Evolutionary conservation across 2,113 vertebrate species (phyloP), one percentile per base, ranked within the genome.

Genomic region (Vidua macroura): DNA sequence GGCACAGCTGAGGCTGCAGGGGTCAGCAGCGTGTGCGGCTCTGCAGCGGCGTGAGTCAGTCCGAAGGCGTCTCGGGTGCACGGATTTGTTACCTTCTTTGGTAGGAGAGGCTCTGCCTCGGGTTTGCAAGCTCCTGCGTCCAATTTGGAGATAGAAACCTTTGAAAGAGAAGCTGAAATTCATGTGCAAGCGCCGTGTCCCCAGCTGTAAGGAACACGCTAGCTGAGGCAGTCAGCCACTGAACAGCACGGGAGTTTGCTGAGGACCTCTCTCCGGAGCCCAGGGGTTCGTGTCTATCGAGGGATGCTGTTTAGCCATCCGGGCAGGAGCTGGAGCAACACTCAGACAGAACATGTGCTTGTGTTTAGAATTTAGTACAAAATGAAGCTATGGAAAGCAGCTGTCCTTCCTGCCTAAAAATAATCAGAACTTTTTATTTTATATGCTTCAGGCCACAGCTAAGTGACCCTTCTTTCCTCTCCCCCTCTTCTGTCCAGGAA

Each of bases 221-320:
- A 1, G 1, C 60, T 15, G 1, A 43, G 11, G 7, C 49, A 31
- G 16, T 16, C 55, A 23, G 46, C 52, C 33, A 0, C 30, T 9
- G 3, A 28, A 2, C 18, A 48, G 30, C 2, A 0, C 2, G 31
- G 12, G 59, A 23, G 31, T 44, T 51, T 56, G 64, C 28, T 1
- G 25, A n/a, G 46, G 11, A 21, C 2, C 1, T 18, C 25, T n/a
- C 66, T 9, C 16, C 13, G 5, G 31, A 39, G 35, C 51, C 1
- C 8, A 7, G 63, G 39, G n/a, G 19, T n/a, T 49, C 8, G 1
- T 23, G 35, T 30, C 22, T 33, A 0, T 41, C 3, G 31, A 46
- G 20, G 25, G 76, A 25, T 51, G 63, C 49, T 68, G 18, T n/a
- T 39, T 9, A 33, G 20, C 28, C 48, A 14, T 31, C 39, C 1